Base-by-base conservation (phyloP, 1,140 invertebrate species). In the Probaryconus sp. region DNA sequence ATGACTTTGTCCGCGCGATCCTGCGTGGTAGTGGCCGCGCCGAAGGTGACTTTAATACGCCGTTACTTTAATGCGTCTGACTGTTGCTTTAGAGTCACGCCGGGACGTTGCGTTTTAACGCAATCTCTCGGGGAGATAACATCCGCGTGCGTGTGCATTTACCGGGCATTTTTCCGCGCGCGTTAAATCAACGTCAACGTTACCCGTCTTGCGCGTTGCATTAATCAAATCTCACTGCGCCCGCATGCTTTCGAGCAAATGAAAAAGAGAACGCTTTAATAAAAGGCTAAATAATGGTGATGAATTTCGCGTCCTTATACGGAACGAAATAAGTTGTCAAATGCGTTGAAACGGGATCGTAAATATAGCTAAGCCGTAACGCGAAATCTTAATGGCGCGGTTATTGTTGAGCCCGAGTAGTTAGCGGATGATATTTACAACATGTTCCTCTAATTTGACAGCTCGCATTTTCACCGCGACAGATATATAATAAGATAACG, bases 21-120 rank as follows among this genome's bases (percentile, higher is more conserved):
- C 50, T 45, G 13, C 45, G 45, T 17, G 21, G 11, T 50, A 17
- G 16, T 31, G n/a, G 18, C n/a, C 35, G 42, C 45, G 51, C 31
- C 51, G 40, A 65, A 69, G 51, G 58, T 75, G 64, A 69, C 64
- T 75, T 74, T 75, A 69, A 75, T 60, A 45, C 60, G 50, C 51
- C 64, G 63, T 64, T 68, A 74, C 20, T 58, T 72, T 58, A 60
- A 64, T 47, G 60, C 35, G 20, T 1, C 43, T 43, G 51, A 48
- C 61, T 47, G 58, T 43, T 35, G 42, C 56, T 33, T 17, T 18
- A n/a, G n/a, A n/a, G n/a, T n/a, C n/a, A n/a, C n/a, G n/a, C n/a
- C n/a, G n/a, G 9, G 42, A 48, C 28, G 60, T 53, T 40, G 58
- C 58, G 60, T 65, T 72, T 72, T 64, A 72, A 65, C 60, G 40